Conservation (phyloP, 53 echinoderm and acorn worm genomes). For the Apostichopus leukothele region DNA sequence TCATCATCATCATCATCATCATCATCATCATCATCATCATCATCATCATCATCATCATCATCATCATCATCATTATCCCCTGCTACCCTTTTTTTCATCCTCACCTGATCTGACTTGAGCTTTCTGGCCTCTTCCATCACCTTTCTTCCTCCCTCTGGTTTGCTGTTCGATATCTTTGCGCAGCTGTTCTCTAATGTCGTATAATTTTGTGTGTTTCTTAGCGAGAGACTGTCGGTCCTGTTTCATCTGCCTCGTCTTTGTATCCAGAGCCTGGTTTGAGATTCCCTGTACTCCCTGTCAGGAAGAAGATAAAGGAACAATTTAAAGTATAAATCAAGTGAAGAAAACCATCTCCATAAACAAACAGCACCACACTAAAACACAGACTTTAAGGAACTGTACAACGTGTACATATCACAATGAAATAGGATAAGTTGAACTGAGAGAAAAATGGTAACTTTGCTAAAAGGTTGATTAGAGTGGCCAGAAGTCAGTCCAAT, state of each 20-base stretch:
- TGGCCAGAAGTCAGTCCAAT: no score
- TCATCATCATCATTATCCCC: background rate
- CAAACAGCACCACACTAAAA: no score
- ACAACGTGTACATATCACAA: no score
- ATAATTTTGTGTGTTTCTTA: constrained; percentile 66
- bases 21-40: background rate
- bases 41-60: background rate
- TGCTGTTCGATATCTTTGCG: constrained; percentile 68
- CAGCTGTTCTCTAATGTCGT: constrained; percentile 77
- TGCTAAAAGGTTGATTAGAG: no score
- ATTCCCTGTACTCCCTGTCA: constrained; percentile 81
- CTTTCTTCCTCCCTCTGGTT: constrained; percentile 37
- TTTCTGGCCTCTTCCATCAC: background rate
- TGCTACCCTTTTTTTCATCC: background rate
- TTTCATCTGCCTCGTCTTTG: constrained; percentile 71
- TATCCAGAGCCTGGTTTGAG: constrained; percentile 75
- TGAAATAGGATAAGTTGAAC: no score
- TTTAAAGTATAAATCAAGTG: background rate
- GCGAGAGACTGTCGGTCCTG: constrained; percentile 80
- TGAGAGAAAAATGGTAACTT: no score
- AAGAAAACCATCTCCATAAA: no score
- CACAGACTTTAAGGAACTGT: no score
- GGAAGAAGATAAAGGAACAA: background rate
- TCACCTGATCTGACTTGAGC: background rate
- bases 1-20: background rate